Percentiles rank a stretch among this genome's conserved stretches.
Conservation (phyloP, 2,888 invertebrate genomes). For the Stenotaenia linearis region DNA sequence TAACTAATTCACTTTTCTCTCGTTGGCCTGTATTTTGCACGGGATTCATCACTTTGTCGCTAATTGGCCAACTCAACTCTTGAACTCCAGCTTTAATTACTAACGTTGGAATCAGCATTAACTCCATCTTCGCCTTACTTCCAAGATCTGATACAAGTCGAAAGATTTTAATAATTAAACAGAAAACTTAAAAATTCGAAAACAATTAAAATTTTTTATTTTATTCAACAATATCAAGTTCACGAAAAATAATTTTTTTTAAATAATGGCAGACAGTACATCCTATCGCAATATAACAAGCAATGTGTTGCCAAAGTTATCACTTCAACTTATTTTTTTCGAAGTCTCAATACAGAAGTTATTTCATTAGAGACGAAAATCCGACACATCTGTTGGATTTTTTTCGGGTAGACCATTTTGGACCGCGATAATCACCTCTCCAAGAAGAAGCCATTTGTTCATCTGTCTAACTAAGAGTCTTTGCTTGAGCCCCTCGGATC, state of each 20-base stretch:
- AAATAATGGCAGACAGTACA: neutral
- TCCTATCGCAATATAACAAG: neutral
- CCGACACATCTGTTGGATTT: neutral
- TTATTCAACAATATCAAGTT: too few species aligned
- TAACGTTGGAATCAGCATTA: neutral
- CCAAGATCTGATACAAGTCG: too few species aligned
- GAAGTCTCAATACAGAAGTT: neutral
- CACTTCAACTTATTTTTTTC: neutral
- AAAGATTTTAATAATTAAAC: too few species aligned
- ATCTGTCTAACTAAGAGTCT: neutral
- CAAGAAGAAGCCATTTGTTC: neutral
- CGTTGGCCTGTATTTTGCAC: neutral
- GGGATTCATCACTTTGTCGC: slow-evolving; percentile 1
- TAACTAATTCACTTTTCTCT: slow-evolving; percentile 1
- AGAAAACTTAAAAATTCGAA: too few species aligned
- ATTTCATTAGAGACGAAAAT: neutral
- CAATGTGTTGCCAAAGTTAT: neutral
- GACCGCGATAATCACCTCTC: neutral
- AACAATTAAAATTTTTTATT: too few species aligned
- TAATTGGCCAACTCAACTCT: neutral
- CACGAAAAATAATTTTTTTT: too few species aligned
- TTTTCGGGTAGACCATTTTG: neutral
- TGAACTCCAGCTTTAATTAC: neutral
- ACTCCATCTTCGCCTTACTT: neutral
- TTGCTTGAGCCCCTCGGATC: neutral